Base-by-base conservation (phyloP, 2,797 vertebrate genomes). In the Parauchenoglanis punctatus region DNA sequence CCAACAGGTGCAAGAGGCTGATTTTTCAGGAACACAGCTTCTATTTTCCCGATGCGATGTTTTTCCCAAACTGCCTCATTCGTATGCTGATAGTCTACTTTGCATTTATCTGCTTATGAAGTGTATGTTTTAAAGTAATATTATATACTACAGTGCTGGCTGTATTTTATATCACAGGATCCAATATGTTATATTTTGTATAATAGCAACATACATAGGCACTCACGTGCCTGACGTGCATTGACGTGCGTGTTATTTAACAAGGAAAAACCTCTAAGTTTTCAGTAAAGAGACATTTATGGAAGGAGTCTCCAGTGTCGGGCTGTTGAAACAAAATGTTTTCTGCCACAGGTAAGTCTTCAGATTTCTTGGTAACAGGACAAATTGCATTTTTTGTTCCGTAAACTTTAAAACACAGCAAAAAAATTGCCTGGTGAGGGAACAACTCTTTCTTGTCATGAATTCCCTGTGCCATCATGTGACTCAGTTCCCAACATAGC, bases 1-100 rank as follows among this genome's bases (percentile, higher is more conserved):
- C 81, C 81, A 82, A 61, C 44, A 82, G 59, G 46, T 18, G 80
- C 7, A 61, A n/a, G 35, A 65, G 72, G 44, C 80, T 87, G 56
- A 83, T 87, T 83, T 72, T 81, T 52, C 31, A 31, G 28, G 76
- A 52, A 40, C 56, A 46, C 35, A 15, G 61, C 11, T 2, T 84
- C 23, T 58, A 15, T 77, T 35, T 65, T 31, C 12, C 40, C 1
- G 13, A 81, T 46, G 56, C 6, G 44, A 44, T 15, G 31, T 44
- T 25, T 80, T 52, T 49, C 15, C 0, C 72, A 25, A 76, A 76
- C 12, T 76, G 44, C 46, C 73, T 61, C 31, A 81, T 25, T 81
- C 23, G 15, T 81, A 63, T 44, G 80, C 58, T 46, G 35, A 81
- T n/a, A 23, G 5, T 46, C 61, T n/a, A 25, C 11, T n/a, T n/a